Conservation (phyloP, 1,140 invertebrate species). For the Palaemon carinicauda region DNA sequence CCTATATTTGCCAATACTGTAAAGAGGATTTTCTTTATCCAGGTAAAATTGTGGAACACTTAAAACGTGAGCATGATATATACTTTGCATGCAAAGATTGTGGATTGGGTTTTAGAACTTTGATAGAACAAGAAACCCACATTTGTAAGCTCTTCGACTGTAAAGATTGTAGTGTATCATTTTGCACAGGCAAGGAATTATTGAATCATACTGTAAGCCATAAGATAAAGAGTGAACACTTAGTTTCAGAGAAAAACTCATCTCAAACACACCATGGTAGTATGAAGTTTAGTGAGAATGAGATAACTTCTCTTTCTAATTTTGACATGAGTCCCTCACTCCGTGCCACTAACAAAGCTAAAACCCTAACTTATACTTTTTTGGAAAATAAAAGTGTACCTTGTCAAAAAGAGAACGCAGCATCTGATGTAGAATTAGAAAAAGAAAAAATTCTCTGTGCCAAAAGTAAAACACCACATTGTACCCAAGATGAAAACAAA, state of each 20-base stretch:
- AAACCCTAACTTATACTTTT: no score
- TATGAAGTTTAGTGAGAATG: neutral
- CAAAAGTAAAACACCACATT: no score
- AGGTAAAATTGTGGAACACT: slow-evolving; percentile 32
- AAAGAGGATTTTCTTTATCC: slow-evolving; percentile 46
- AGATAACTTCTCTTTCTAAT: no score
- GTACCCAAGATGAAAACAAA: no score
- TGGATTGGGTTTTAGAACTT: neutral
- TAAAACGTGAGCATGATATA: slow-evolving; percentile 30
- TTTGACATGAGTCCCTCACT: no score
- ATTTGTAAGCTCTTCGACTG: slow-evolving; percentile 34
- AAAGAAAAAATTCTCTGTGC: no score
- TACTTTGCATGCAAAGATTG: slow-evolving; percentile 32
- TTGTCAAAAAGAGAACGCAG: no score
- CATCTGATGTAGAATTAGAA: no score
- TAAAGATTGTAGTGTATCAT: slow-evolving; percentile 30
- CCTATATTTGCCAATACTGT: slow-evolving; percentile 37
- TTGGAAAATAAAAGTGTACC: no score
- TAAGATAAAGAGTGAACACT: neutral
- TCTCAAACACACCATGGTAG: no score
- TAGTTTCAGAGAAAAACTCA: neutral
- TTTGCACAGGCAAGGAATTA: neutral
- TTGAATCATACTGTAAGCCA: neutral
- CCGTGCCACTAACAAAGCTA: no score
- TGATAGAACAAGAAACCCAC: neutral